Percentiles rank a stretch among this genome's conserved stretches.
Evolutionary conservation across 2,888 invertebrate species (phyloP).

Genomic region (Troides aeacus): DNA sequence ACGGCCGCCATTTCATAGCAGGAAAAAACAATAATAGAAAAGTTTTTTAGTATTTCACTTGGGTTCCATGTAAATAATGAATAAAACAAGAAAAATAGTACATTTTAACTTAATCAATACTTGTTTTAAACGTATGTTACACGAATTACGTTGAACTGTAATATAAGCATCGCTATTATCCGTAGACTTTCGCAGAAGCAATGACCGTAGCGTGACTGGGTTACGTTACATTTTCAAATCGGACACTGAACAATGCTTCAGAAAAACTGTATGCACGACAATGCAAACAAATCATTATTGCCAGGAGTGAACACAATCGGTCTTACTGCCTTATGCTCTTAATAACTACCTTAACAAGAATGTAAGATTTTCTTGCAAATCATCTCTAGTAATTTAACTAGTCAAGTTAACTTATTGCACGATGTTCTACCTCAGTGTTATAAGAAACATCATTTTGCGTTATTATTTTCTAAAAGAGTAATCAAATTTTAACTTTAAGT

Average conservation of each 20-base stretch:
- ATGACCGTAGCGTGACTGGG: slow-evolving; percentile 2
- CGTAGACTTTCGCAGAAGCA: slow-evolving; percentile 22
- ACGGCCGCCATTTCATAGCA: too few relatives aligned
- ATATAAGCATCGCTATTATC: slow-evolving; percentile 10
- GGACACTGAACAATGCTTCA: slow-evolving; percentile 23
- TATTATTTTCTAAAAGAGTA: too few relatives aligned
- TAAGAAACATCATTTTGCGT: too few relatives aligned
- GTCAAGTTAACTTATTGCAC: neutral
- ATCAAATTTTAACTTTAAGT: too few relatives aligned
- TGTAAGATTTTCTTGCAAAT: neutral
- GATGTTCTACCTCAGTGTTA: neutral
- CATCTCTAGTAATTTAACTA: neutral
- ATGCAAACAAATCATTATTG: slow-evolving; percentile 8
- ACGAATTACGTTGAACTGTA: slow-evolving; percentile 1
- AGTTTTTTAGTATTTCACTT: too few relatives aligned
- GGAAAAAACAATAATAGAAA: too few relatives aligned
- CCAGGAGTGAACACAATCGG: slow-evolving; percentile 1
- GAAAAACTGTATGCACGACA: neutral
- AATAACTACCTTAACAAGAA: neutral
- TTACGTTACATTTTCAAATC: slow-evolving; percentile 13
- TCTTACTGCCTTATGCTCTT: slow-evolving; percentile 4
- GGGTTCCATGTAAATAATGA: too few relatives aligned
- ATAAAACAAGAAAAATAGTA: neutral
- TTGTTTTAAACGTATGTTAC: neutral
- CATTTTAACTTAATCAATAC: neutral